These are phyloP conservation scores for Myotis davidii DNA, from an alignment of 2,113 vertebrate species.

Conservation along the genomic window DNA sequence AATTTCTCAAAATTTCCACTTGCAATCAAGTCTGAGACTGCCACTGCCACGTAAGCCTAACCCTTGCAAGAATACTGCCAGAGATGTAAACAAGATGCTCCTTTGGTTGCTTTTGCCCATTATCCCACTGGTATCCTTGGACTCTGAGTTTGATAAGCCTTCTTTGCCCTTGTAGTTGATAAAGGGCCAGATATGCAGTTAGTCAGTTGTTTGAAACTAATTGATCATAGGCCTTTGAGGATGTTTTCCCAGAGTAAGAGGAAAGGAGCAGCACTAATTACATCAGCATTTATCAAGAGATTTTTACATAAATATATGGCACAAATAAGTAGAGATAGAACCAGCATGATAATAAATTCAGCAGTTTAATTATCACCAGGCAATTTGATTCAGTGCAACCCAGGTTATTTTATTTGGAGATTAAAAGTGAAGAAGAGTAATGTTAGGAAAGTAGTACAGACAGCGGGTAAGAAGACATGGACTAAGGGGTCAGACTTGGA, in stretches of 20 bases:
- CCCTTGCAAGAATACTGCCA: background rate
- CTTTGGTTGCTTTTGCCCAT: background rate
- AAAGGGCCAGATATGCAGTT: background rate
- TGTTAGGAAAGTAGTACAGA: background rate
- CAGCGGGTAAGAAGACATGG: background rate
- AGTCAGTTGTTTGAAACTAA: background rate
- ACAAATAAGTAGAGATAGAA: background rate
- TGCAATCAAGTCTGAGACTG: background rate
- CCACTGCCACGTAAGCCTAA: background rate
- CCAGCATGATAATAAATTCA: slow-evolving; percentile 22
- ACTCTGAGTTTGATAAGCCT: background rate
- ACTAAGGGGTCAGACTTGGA: background rate
- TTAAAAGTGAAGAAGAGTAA: background rate
- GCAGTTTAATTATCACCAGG: slow-evolving; percentile 6
- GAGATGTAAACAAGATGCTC: background rate
- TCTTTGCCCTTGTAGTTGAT: background rate
- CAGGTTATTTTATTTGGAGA: background rate
- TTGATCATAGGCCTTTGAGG: background rate
- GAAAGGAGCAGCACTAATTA: background rate
- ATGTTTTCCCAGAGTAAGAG: background rate
- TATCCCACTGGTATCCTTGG: background rate
- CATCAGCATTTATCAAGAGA: background rate
- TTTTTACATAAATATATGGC: background rate
- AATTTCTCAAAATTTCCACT: slow-evolving; percentile 56
- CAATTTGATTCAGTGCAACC: background rate